Percentiles rank a stretch among this genome's conserved stretches.
These are phyloP conservation scores for Hyperopisus bebe DNA, from an alignment of 2,113 vertebrate species.

Conservation along the genomic window DNA sequence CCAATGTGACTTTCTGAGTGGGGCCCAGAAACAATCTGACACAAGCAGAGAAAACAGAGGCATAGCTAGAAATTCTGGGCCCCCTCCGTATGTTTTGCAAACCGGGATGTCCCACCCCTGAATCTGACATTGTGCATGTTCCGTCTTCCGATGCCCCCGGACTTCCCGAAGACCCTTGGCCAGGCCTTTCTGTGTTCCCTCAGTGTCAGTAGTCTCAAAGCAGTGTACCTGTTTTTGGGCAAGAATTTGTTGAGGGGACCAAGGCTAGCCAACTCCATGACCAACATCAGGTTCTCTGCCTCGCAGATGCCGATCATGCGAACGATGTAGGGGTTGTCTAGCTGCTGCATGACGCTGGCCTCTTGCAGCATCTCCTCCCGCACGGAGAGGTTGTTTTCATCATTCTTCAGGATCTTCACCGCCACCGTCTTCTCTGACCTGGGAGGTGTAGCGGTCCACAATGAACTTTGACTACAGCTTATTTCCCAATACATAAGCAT, in stretches of 20 bases:
- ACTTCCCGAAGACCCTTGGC: not conserved
- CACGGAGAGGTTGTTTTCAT: constrained; percentile 68
- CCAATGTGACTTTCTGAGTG: not conserved
- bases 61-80: not conserved
- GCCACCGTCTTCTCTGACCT: constrained; percentile 83
- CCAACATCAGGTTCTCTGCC: constrained; percentile 89
- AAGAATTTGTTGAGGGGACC: constrained; percentile 90
- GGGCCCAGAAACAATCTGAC: not conserved
- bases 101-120: not conserved
- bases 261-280: constrained; percentile 95
- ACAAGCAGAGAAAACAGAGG: not conserved
- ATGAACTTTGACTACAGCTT: not conserved
- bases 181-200: not conserved
- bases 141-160: not conserved
- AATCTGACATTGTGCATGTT: not conserved
- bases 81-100: not conserved
- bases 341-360: constrained; percentile 89
- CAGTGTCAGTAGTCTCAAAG: not conserved
- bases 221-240: constrained; percentile 76
- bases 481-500: not conserved
- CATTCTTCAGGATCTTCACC: constrained; percentile 91
- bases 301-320: constrained; percentile 97
- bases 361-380: constrained; percentile 84
- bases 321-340: constrained; percentile 96
- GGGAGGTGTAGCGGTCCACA: not conserved